These are phyloP conservation scores for Apis laboriosa DNA, from an alignment of 1,140 invertebrate species.

Conservation along the genomic window DNA sequence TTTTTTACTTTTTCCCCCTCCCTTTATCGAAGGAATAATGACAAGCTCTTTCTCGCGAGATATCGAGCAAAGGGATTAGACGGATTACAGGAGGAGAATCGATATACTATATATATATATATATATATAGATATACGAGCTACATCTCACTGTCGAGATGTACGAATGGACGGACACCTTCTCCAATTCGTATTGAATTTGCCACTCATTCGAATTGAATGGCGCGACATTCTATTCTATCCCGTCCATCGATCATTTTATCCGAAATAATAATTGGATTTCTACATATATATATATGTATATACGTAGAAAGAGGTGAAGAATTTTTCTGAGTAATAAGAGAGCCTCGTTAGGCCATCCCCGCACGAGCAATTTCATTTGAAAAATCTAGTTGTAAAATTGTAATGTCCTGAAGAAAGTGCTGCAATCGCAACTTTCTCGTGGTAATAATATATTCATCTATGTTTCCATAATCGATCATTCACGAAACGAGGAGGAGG, in stretches of 20 bases:
- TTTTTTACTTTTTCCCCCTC: neutral
- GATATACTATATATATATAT: neutral
- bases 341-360: no score
- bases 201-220: neutral
- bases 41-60: neutral
- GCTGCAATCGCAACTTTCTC: no score
- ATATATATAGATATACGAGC: neutral
- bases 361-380: no score
- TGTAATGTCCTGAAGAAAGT: no score
- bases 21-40: neutral
- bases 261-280: neutral
- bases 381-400: no score
- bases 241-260: neutral
- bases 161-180: neutral
- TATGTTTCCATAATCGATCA: neutral
- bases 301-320: fast-evolving
- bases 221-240: neutral
- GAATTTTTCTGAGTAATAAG: neutral
- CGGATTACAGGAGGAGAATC: neutral
- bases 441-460: no score
- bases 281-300: neutral
- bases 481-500: neutral
- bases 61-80: neutral
- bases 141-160: neutral
- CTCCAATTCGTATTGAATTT: neutral